Evolutionary conservation across 2,888 invertebrate species (phyloP), one percentile per base, ranked within the genome.

Genomic region (Isotomurus palustris): DNA sequence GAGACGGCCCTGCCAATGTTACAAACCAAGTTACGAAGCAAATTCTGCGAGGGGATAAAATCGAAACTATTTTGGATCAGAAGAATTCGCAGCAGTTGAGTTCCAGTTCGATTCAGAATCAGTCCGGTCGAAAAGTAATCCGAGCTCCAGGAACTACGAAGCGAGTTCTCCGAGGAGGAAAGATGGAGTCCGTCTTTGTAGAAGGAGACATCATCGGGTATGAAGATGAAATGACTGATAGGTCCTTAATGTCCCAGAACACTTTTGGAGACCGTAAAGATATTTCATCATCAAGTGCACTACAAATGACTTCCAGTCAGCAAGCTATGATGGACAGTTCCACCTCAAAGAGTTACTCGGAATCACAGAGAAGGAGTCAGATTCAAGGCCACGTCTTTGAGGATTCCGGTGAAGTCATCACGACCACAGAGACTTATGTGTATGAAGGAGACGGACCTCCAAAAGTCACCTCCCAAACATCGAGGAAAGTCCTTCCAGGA

Each of bases 161-260:
- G 36, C 59, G 50, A 44, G 48, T 68, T 56, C 41, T 68, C 17
- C 50, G 62, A 14, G 68, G 68, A 10, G 68, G 68, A 12, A 66
- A 66, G 53, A 17, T 68, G 5, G 64, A 65, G 45, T 61, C 58
- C 4, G 51, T 64, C 3, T 50, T 40, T 19, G 22, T 56, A 8
- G 49, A 54, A 12, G 63, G 63, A 19, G 63, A 63, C 17, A 59
- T 57, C 14, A 41, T 56, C 28, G 47, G 49, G 6, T 63, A 54
- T 36, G 54, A 59, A 2, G 62, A 60, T 41, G 58, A 58, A 22
- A 27, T 25, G 3, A 21, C 32, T 22, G 43, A n/a, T n/a, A n/a
- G n/a, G n/a, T n/a, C n/a, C n/a, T n/a, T n/a, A n/a, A n/a, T n/a
- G n/a, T n/a, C n/a, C n/a, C n/a, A n/a, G n/a, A n/a, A n/a, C n/a